Percentiles rank a stretch among this genome's conserved stretches.
Evolutionary conservation across 2,888 invertebrate genomes (phyloP).

Genomic region (Xylophagus ater): DNA sequence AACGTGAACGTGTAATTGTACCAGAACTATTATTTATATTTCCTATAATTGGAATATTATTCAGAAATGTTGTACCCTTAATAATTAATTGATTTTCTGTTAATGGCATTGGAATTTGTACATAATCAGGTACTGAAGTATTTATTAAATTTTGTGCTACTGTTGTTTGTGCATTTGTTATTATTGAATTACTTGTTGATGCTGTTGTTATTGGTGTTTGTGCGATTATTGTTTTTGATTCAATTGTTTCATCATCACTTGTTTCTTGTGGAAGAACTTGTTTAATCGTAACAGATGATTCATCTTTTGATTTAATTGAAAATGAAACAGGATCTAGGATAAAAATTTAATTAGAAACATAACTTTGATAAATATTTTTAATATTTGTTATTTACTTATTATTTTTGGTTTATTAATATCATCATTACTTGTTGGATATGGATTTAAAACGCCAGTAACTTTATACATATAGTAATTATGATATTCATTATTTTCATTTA

Average conservation of each 20-base stretch:
- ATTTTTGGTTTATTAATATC: slow-evolving; percentile 16
- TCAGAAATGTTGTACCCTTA: slow-evolving; percentile 26
- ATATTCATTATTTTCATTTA: slow-evolving; percentile 64
- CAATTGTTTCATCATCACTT: slow-evolving; percentile 50
- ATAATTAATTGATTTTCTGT: slow-evolving; percentile 35
- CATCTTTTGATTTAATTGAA: slow-evolving; percentile 72
- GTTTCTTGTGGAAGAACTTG: slow-evolving; percentile 67
- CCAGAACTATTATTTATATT: too few species aligned
- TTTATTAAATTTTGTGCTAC: not conserved
- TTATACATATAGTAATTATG: slow-evolving; percentile 70
- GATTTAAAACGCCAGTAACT: slow-evolving; percentile 35
- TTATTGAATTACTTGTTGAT: slow-evolving; percentile 4
- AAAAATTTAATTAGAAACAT: not conserved
- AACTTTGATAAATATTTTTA: not conserved
- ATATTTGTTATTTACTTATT: slow-evolving; percentile 27
- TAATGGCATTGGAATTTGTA: slow-evolving; percentile 34
- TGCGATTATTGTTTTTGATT: slow-evolving; percentile 14
- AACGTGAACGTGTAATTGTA: slow-evolving; percentile 17
- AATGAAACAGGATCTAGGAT: slow-evolving; percentile 66
- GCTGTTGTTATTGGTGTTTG: slow-evolving; percentile 4
- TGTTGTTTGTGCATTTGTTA: not conserved
- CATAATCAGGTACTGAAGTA: slow-evolving; percentile 29
- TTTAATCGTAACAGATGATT: slow-evolving; percentile 52
- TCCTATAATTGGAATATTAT: too few species aligned
- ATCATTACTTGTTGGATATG: slow-evolving; percentile 12